Base-by-base conservation (phyloP, 2,113 vertebrate species). In the Cyprinodon tularosa region DNA sequence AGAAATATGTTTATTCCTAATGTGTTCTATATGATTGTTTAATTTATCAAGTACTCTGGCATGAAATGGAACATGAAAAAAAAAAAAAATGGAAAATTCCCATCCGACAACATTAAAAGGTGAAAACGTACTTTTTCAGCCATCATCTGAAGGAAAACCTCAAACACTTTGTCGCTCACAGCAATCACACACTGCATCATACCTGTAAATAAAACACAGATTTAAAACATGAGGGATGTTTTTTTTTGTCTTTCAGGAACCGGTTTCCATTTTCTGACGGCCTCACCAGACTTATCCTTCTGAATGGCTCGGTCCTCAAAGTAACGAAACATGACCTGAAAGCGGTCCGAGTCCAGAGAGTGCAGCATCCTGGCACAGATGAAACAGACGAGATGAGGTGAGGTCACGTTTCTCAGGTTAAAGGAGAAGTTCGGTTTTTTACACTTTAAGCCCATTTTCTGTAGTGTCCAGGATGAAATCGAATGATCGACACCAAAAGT, bases 121-220 rank as follows among this genome's bases (percentile, higher is more conserved):
- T 20, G 3, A 53, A 62, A 71, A 62, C 53, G 87, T 94, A 99
- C 98, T 92, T 99, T 99, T 72, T 99, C 98, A 37, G 96, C 97
- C 98, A 99, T 99, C 96, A 98, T 97, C 65, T 95, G 95, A 73
- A 99, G 94, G 92, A 99, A 99, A 82, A 98, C 96, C 38, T 99
- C 98, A 66, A 99, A 99, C 13, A 99, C 98, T 84, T 98, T 99
- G 91, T 99, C 98, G 0, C 97, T 96, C 0, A 99, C 98, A 1
- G 96, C 96, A 62, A 99, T 95, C 80, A 99, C 97, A 92, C 98
- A 99, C 93, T 98, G 98, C 97, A 99, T 98, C 98, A 99, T 99
- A 20, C 98, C 98, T 99, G 92, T 3, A 62, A 12, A 29, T 1
- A 29, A 78, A 42, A 65, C 20, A 64, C 10, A 2, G 3, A 29